Conservation (phyloP, 2,113 vertebrate genomes). For the Isurus oxyrinchus region DNA sequence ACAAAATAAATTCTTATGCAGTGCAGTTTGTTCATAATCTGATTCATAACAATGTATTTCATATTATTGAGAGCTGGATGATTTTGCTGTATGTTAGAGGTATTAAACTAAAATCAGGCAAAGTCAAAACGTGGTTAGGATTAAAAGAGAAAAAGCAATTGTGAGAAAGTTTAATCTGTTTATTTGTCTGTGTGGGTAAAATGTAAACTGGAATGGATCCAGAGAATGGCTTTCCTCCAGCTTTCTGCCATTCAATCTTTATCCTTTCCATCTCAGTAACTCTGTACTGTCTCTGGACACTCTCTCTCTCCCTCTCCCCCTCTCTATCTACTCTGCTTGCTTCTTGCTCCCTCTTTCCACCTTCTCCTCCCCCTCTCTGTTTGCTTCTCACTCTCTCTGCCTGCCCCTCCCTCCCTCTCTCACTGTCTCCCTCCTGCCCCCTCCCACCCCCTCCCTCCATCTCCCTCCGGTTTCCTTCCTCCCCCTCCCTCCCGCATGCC, state of each 20-base stretch:
- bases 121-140: background rate
- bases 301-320: background rate
- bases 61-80: background rate
- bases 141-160: background rate
- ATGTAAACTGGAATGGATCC: background rate
- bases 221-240: background rate
- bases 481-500: too few species aligned
- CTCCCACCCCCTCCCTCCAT: too few species aligned
- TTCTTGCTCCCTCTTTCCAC: background rate
- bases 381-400: too few species aligned
- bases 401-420: too few species aligned
- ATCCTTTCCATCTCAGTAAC: background rate
- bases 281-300: too few species aligned
- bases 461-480: fast-evolving
- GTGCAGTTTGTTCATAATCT: background rate
- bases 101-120: background rate
- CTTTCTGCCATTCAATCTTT: background rate
- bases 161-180: background rate
- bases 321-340: too few species aligned
- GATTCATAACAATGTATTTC: background rate
- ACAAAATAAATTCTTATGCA: too few species aligned
- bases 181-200: background rate
- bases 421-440: too few species aligned
- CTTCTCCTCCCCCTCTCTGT: background rate
- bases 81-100: background rate